A percentile compares a stretch with the other conserved stretches of the same genome.
Evolutionary conservation across 2,113 vertebrate species (phyloP).

Genomic region (Origma solitaria): DNA sequence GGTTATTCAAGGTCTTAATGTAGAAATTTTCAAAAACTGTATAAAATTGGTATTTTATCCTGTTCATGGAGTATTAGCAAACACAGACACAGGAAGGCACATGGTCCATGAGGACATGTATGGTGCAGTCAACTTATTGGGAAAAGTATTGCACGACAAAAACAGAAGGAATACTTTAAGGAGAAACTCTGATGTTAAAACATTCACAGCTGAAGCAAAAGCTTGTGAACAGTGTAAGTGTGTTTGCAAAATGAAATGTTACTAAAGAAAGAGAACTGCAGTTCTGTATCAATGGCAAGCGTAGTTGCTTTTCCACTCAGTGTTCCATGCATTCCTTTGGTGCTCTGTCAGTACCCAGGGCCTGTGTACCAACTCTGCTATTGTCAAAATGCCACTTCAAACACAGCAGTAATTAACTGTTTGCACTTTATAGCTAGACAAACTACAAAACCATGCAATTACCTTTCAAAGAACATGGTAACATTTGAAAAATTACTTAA

Average conservation of each 20-base stretch:
- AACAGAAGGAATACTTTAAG: conserved; percentile 1
- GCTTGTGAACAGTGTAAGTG: not conserved
- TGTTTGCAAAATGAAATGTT: conserved; percentile 34
- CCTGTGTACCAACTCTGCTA: conserved; percentile 34
- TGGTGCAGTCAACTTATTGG: not conserved
- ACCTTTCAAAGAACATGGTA: not conserved
- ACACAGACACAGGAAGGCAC: not conserved
- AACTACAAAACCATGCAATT: conserved; percentile 57
- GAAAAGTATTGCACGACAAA: not conserved
- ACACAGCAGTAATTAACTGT: conserved; percentile 52
- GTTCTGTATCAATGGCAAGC: conserved; percentile 93
- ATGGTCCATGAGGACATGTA: not conserved
- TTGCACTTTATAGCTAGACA: conserved; percentile 37
- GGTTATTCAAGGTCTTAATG: not conserved
- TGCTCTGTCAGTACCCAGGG: conserved; percentile 66
- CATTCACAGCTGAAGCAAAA: conserved; percentile 42
- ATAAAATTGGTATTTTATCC: not conserved
- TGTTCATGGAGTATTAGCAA: not conserved
- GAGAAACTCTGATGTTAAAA: conserved; percentile 29
- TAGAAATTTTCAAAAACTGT: not conserved
- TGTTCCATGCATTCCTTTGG: conserved; percentile 66
- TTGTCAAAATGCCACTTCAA: conserved; percentile 41
- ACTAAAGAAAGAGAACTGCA: conserved; percentile 66
- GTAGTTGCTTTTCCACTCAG: conserved; percentile 79
- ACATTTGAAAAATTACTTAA: conserved; percentile 1